Evolutionary conservation across 2,888 invertebrate genomes (phyloP), one percentile per base, ranked within the genome.

Genomic region (Sphinx pinastri): DNA sequence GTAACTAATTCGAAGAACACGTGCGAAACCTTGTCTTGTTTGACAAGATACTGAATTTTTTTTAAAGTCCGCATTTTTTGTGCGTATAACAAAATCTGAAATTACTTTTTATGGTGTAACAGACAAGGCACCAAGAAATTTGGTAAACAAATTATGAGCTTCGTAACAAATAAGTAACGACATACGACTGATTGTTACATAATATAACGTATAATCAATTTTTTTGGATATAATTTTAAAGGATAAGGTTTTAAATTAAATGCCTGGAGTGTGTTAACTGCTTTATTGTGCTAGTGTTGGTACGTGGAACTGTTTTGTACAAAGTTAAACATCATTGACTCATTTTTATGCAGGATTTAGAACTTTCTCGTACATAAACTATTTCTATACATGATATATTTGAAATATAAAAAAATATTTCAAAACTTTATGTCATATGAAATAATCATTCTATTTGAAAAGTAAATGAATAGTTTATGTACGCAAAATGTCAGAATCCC

Each of bases 111-210:
- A 0, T 38, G 38, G 66, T 70, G 49, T 75, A 73, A 78, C 73
- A 75, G 73, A 73, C 71, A 25, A 73, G 68, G 63, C 68, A 68
- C 58, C 60, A 63, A 25, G 71, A 71, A 72, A 76, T 72, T 77
- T 69, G 67, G 71, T 74, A 74, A 77, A 78, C 58, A 58, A 70
- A 54, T 55, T 25, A 80, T 77, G 88, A 87, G 84, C 87, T 88
- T 87, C 74, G 74, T 83, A 83, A 78, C 73, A 79, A 78, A 77
- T 84, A 84, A 82, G 78, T 79, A 25, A 25, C 25, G 75, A 80
- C 70, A 76, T 75, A 80, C 79, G 87, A 88, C 88, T 88, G 87
- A 88, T 80, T 84, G 81, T 86, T 83, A 81, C 80, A 75, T 72
- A 76, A 74, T 76, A 74, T 47, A 47, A 63, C 60, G 45, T 45